Base-by-base conservation (phyloP, 2,797 vertebrate genomes). In the Carapus acus region DNA sequence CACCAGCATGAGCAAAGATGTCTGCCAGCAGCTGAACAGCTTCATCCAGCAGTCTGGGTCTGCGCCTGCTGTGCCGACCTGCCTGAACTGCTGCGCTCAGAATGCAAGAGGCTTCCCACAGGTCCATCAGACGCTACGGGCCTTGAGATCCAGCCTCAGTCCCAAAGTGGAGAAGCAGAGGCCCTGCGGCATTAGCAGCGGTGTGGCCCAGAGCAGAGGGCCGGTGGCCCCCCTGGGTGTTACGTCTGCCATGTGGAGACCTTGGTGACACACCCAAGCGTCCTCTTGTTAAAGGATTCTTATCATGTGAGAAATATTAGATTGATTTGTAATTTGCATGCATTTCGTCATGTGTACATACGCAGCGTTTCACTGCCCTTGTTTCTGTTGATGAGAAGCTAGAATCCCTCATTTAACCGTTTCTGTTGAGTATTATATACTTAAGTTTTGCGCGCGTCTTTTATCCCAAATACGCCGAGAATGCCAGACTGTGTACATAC, bases 361-460 rank as follows among this genome's bases (percentile, higher is more conserved):
- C 43, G 46, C 48, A 31, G 48, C 63, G 65, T 54, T 37, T 56
- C 2, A n/a, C 8, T 20, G 36, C 40, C 19, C 56, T 22, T 33
- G 49, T 63, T 42, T 31, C 4, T 33, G 44, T 66, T 9, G 72
- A 80, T 82, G 76, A 78, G 67, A 62, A 56, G 44, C 34, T 27
- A 40, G 33, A 64, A 48, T 76, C 71, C 71, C 62, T 80, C 57
- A 58, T 67, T 70, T 63, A 70, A 67, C 77, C 50, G 29, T 58
- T 58, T 49, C 23, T 19, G 54, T 53, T 83, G 67, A 87, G 87
- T 89, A 87, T 86, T 77, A 61, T 86, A 87, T 88, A 86, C 84
- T 88, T 68, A 43, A 13, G 39, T 75, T 77, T 75, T 71, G 62
- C 78, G 70, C 71, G 61, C 78, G 81, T 77, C 78, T 81, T 47